phyloP scores from a whole-genome alignment of 2,797 vertebrate species.

The Menidia menidia region DNA sequence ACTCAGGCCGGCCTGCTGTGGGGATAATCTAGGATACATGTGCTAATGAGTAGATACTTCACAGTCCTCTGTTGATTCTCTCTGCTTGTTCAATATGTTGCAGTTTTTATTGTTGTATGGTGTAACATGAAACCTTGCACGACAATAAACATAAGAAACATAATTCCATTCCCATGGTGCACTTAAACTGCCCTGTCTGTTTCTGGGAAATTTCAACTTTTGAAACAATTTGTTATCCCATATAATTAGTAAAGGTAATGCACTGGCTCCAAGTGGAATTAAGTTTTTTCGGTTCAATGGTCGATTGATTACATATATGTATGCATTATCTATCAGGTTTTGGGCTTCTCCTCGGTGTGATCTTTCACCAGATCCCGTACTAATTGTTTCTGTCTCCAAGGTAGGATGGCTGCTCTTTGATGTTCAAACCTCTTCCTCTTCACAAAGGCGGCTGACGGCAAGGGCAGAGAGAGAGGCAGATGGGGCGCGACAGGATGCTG shows the following conservation, averaged over 20 bases:
- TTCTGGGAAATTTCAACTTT: constrained; percentile 1
- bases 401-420: constrained; percentile 83
- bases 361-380: constrained; percentile 82
- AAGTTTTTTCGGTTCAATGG: constrained; percentile 27
- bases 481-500: constrained; percentile 86
- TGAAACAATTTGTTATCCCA: constrained; percentile 14
- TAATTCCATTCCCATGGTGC: background rate
- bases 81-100: constrained; percentile 51
- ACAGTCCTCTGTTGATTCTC: constrained; percentile 71
- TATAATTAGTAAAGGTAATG: background rate
- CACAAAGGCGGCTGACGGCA: constrained; percentile 83
- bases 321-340: constrained; percentile 34
- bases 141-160: no score
- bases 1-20: constrained; percentile 72
- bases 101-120: constrained; percentile 20
- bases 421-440: constrained; percentile 84
- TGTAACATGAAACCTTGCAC: constrained; percentile 1
- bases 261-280: constrained; percentile 1
- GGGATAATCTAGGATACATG: constrained; percentile 78
- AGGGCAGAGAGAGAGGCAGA: constrained; percentile 84
- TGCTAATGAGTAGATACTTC: constrained; percentile 85
- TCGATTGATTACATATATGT: constrained; percentile 16
- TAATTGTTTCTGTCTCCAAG: constrained; percentile 87
- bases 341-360: constrained; percentile 62
- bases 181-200: background rate